Evolutionary conservation across 2,797 vertebrate genomes (phyloP), one percentile per base, ranked within the genome.

Genomic region (Gymnoscopelus microlampas): DNA sequence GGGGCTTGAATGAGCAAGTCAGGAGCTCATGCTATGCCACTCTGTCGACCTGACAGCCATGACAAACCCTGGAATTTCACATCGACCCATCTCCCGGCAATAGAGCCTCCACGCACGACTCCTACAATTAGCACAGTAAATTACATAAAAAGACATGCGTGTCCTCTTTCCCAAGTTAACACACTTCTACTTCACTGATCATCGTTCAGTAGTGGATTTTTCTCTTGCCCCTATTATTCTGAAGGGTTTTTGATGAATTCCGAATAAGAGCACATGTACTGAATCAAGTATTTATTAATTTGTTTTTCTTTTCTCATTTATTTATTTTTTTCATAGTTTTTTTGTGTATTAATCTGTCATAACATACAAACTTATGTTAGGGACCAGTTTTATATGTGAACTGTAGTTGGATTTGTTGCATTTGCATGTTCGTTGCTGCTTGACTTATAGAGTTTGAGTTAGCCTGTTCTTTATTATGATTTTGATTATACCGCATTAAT

Each of bases 41-140:
- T 68, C 63, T 53, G 73, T 76, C 58, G 83, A 87, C 80, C 85
- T 86, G 90, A 90, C 89, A 91, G 85, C 80, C 75, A 63, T 82
- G 85, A 90, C 85, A 74, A 77, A 87, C 75, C 73, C 68, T 74
- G 80, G 77, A 82, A 76, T 82, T 68, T 79, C 85, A 72, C 75
- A 80, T 80, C 77, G 70, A 73, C 57, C 57, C 55, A 68, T 83
- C 89, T 83, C 83, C 76, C 88, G 78, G 89, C 85, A 76, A 76
- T 3, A 63, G 26, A 29, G 78, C 68, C 73, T 48, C 79, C 75
- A 54, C 61, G 60, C 23, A 32, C 76, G 64, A 67, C 60, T 68
- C 74, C 86, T 59, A 76, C 81, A 82, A 86, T 84, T 74, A 86
- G 63, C 59, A 73, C 23, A 61, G 80, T 35, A 63, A 66, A 77